phyloP scores from a whole-genome alignment of 2,888 invertebrate species.

The Leptopterna dolabrata region DNA sequence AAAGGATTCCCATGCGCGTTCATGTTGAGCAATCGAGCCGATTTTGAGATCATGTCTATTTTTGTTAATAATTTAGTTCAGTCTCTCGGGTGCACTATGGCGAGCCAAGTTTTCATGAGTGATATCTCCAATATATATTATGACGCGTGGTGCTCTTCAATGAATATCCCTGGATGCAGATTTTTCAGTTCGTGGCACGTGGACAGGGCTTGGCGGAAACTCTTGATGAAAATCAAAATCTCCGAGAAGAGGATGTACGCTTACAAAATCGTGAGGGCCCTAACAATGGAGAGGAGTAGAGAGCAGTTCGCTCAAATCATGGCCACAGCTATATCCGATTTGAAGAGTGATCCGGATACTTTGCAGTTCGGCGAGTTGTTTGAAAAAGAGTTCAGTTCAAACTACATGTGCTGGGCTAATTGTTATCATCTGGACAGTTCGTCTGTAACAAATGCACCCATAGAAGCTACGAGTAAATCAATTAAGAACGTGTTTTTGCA shows the following conservation, averaged over 20 bases:
- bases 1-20: constrained; percentile 42
- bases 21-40: constrained; percentile 26
- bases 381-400: background rate
- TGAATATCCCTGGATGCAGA: constrained; percentile 54
- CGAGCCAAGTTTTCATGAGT: constrained; percentile 62
- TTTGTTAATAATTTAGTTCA: background rate
- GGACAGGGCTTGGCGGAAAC: constrained; percentile 60
- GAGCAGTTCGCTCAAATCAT: background rate
- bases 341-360: constrained; percentile 57
- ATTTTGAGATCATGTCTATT: background rate
- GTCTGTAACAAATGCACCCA: constrained; percentile 61
- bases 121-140: constrained; percentile 62
- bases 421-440: constrained; percentile 58
- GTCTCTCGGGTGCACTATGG: constrained; percentile 25
- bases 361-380: constrained; percentile 58
- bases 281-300: background rate
- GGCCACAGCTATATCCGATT: constrained; percentile 33
- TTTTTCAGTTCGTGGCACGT: constrained; percentile 63
- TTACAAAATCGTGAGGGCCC: constrained; percentile 5
- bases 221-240: constrained; percentile 59
- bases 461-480: constrained; percentile 61
- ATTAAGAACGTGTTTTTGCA: constrained; percentile 60
- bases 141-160: constrained; percentile 61
- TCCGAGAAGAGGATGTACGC: constrained; percentile 14
- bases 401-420: constrained; percentile 56